A percentile compares a stretch with the other conserved stretches of the same genome.
Conservation (phyloP, 2,888 invertebrate species). For the Ceratothoa steindachneri region DNA sequence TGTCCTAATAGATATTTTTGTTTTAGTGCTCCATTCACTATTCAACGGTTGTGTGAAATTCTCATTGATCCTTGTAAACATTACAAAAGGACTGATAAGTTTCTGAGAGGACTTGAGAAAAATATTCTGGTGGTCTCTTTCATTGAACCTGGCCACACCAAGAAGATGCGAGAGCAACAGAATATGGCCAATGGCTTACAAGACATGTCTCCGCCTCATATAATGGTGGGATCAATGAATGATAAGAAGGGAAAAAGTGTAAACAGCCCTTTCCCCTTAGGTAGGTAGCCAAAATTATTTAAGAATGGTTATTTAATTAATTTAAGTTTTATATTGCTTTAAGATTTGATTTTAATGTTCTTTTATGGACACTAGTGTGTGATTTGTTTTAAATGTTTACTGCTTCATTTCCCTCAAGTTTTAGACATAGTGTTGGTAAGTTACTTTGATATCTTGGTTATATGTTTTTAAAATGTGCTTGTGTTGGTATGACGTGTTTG, state of each 20-base stretch:
- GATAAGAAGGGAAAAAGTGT: background rate
- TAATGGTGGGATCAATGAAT: background rate
- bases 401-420: too few species aligned
- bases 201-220: background rate
- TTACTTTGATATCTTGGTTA: too few species aligned
- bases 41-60: conserved; percentile 91
- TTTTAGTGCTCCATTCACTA: conserved; percentile 87
- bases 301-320: too few species aligned
- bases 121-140: conserved; percentile 77
- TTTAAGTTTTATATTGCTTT: too few species aligned
- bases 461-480: too few species aligned
- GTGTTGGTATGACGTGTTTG: too few species aligned
- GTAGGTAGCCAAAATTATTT: background rate
- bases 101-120: conserved; percentile 93
- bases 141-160: conserved; percentile 50
- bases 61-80: conserved; percentile 85
- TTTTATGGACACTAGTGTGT: too few species aligned
- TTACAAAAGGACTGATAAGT: conserved; percentile 93
- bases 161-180: background rate
- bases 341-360: too few species aligned
- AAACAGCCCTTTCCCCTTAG: background rate
- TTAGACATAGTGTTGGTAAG: too few species aligned
- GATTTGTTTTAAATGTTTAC: too few species aligned
- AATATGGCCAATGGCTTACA: background rate
- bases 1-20: too few species aligned